Conservation (phyloP, 2,113 vertebrate species). For the Sigmodon hispidus region DNA sequence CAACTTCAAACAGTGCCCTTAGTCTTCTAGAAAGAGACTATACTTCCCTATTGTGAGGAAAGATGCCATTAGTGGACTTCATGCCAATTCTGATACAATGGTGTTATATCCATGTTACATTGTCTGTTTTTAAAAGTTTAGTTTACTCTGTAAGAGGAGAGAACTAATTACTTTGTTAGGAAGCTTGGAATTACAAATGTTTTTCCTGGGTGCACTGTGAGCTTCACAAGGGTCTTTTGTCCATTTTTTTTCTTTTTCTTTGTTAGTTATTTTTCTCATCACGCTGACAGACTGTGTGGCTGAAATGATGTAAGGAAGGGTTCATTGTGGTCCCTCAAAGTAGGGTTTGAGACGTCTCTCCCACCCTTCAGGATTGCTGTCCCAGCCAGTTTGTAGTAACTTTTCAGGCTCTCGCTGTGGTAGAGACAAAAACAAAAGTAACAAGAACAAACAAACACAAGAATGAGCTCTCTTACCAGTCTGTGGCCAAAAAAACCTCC, state of each 20-base stretch:
- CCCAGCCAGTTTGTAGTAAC: no score
- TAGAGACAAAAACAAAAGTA: no score
- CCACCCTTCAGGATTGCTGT: no score
- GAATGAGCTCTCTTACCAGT: no score
- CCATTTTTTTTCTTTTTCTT: no score
- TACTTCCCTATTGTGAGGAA: neutral
- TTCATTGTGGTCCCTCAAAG: no score
- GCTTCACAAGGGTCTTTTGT: constrained; percentile 29
- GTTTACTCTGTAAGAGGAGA: constrained; percentile 26
- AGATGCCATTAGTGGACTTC: constrained; percentile 33
- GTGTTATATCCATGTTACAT: neutral
- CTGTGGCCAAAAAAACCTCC: no score
- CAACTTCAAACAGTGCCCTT: neutral
- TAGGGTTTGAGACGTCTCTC: no score
- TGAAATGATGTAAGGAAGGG: neutral
- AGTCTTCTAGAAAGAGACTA: neutral
- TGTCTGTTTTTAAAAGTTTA: neutral
- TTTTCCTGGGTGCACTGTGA: constrained; percentile 14
- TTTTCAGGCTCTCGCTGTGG: no score
- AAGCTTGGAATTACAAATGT: neutral
- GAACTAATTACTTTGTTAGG: constrained; percentile 9
- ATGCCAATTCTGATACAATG: constrained; percentile 9
- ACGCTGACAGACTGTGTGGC: neutral
- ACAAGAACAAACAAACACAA: no score
- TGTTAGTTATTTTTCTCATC: neutral